These are phyloP conservation scores for Nomada fucata DNA, from an alignment of 2,888 invertebrate genomes.

Conservation along the genomic window DNA sequence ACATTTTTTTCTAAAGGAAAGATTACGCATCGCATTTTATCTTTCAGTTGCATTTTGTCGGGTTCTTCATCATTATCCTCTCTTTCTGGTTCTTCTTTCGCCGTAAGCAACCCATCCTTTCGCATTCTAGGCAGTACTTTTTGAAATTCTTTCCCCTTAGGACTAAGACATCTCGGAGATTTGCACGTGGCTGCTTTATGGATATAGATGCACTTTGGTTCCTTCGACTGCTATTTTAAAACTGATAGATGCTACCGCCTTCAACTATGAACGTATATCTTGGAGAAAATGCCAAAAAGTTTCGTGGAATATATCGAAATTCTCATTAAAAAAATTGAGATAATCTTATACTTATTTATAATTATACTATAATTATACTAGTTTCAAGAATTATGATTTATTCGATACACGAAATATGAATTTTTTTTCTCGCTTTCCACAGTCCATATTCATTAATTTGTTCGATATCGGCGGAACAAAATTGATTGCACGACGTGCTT, in stretches of 20 bases:
- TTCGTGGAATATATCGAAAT: not conserved
- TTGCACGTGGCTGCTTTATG: conserved; percentile 35
- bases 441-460: not conserved
- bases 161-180: conserved; percentile 35
- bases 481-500: not conserved
- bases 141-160: conserved; percentile 16
- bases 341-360: too few relatives aligned
- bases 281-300: not conserved
- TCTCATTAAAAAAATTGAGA: not conserved
- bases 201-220: conserved; percentile 39
- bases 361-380: too few relatives aligned
- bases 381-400: too few relatives aligned
- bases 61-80: conserved; percentile 4
- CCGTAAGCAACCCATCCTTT: conserved; percentile 15
- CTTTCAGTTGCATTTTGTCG: not conserved
- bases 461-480: not conserved
- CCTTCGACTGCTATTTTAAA: conserved; percentile 32
- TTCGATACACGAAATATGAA: not conserved
- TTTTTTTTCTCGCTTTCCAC: not conserved
- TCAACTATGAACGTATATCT: too few relatives aligned
- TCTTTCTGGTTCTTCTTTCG: conserved; percentile 6
- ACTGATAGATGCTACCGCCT: conserved; percentile 9
- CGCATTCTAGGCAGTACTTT: conserved; percentile 29
- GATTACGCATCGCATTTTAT: not conserved
- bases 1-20: not conserved